phyloP scores from a whole-genome alignment of 2,797 vertebrate species.

The Lepidocolaptes lacrymiger region DNA sequence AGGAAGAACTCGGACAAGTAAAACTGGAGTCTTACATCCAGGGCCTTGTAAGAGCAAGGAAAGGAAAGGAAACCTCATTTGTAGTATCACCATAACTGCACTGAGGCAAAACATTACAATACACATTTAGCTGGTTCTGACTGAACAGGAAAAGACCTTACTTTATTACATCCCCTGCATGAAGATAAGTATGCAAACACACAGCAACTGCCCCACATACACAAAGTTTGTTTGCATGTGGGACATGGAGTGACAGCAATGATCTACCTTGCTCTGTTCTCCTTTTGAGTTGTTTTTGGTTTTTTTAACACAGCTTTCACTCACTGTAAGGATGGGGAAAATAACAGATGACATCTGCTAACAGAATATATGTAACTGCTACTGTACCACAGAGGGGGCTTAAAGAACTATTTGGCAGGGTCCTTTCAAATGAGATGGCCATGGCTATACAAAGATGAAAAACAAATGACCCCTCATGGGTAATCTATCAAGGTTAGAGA shows the following conservation, averaged over 20 bases:
- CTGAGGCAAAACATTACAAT: background rate
- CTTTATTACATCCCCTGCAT: background rate
- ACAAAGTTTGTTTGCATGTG: background rate
- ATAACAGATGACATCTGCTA: background rate
- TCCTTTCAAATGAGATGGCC: constrained; percentile 19
- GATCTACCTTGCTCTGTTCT: constrained; percentile 3
- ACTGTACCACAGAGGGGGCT: background rate
- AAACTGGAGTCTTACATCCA: background rate
- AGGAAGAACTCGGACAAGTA: background rate
- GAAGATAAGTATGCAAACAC: background rate
- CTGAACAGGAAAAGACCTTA: background rate
- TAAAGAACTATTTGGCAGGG: background rate
- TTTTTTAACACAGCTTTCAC: background rate
- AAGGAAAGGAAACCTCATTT: background rate
- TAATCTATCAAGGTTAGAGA: constrained; percentile 61
- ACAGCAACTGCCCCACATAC: background rate
- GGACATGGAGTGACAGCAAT: background rate
- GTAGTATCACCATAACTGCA: background rate
- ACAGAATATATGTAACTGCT: background rate
- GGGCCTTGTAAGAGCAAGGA: background rate
- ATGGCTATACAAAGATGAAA: constrained; percentile 43
- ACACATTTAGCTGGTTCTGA: background rate
- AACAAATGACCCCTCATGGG: constrained; percentile 50
- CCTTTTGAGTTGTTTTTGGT: background rate
- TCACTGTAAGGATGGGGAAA: background rate